phyloP scores from a whole-genome alignment of 2,888 invertebrate genomes.

The Ectropis crepuscularia region DNA sequence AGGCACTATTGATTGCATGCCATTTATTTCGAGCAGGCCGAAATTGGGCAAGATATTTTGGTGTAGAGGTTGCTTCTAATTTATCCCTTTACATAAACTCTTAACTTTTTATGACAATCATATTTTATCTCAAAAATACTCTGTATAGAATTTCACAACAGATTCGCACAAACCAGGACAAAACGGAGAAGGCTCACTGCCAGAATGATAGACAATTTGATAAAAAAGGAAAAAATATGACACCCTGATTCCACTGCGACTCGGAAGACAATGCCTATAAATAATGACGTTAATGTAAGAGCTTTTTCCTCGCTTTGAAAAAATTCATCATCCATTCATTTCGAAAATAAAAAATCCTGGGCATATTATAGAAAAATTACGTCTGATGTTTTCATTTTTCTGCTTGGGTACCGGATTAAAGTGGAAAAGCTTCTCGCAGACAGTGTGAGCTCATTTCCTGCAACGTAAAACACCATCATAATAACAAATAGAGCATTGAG shows the following conservation, averaged over 20 bases:
- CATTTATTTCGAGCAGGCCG: constrained; percentile 1
- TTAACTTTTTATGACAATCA: no score
- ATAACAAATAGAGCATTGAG: constrained; percentile 71
- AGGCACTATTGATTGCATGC: constrained; percentile 2
- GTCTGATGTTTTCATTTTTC: constrained; percentile 49
- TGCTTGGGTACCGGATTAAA: constrained; percentile 56
- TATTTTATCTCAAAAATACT: no score
- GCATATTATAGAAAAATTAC: constrained; percentile 42
- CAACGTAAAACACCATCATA: constrained; percentile 63
- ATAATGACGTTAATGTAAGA: constrained; percentile 35
- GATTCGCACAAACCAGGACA: constrained; percentile 14
- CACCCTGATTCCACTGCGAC: constrained; percentile 31
- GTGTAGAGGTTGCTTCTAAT: background rate
- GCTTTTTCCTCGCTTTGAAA: constrained; percentile 34
- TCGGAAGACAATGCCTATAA: constrained; percentile 33
- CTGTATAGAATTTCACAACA: constrained; percentile 12
- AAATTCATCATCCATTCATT: constrained; percentile 39
- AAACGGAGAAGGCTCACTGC: constrained; percentile 13
- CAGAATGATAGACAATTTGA: constrained; percentile 35
- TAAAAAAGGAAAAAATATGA: constrained; percentile 33
- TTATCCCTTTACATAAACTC: no score
- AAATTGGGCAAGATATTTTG: background rate
- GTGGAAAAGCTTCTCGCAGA: constrained; percentile 56
- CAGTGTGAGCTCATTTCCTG: constrained; percentile 68
- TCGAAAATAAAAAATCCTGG: constrained; percentile 38